A percentile compares a stretch with the other conserved stretches of the same genome.
phyloP scores from a whole-genome alignment of 1,140 invertebrate species.

The Lordiphosa stackelbergi region DNA sequence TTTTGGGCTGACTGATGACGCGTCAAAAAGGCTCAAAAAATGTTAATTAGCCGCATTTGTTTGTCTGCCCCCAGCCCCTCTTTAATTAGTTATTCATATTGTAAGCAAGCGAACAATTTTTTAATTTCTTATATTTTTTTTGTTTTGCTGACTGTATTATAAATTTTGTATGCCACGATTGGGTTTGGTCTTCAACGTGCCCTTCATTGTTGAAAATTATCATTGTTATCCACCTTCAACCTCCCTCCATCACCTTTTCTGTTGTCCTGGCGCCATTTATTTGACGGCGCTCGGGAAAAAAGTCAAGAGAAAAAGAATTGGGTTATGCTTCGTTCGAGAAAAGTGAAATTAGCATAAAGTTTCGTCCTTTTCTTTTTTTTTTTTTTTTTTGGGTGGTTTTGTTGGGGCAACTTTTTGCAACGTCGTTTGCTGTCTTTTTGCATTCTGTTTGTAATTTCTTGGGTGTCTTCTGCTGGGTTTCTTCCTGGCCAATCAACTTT shows the following conservation, averaged over 20 bases:
- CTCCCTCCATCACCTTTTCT: constrained; percentile 8
- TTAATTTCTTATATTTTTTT: constrained; percentile 6
- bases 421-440: constrained; percentile 36
- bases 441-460: constrained; percentile 51
- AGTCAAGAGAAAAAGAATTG: constrained; percentile 33
- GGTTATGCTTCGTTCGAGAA: constrained; percentile 59
- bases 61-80: constrained; percentile 25
- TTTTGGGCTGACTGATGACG: constrained; percentile 47
- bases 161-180: constrained; percentile 19
- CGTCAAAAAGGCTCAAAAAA: constrained; percentile 31
- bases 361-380: constrained; percentile 23
- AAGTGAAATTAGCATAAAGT: constrained; percentile 73
- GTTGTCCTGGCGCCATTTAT: constrained; percentile 55
- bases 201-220: constrained; percentile 52
- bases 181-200: constrained; percentile 14
- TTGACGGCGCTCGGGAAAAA: constrained; percentile 23
- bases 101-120: constrained; percentile 22
- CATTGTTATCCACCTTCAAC: constrained; percentile 20
- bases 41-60: constrained; percentile 64
- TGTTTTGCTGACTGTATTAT: constrained; percentile 9
- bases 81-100: constrained; percentile 66
- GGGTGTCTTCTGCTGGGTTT: constrained; percentile 25
- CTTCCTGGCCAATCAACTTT: constrained; percentile 38
- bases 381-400: constrained; percentile 27
- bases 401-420: constrained; percentile 45